phyloP scores from a whole-genome alignment of 2,888 invertebrate species.

The Pyrgus malvae region DNA sequence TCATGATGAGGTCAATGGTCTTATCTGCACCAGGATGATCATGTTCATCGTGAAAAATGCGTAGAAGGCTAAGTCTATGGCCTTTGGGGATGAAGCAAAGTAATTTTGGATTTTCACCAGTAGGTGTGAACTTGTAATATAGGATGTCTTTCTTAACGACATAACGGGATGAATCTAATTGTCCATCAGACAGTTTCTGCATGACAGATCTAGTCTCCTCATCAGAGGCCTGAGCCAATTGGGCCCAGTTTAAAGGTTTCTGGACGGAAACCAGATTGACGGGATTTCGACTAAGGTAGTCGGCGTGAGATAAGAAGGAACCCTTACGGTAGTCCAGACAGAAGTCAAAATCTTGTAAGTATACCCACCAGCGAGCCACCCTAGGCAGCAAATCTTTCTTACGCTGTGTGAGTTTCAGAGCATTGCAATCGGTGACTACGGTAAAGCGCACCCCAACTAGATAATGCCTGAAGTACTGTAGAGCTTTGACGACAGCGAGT shows the following conservation, averaged over 20 bases:
- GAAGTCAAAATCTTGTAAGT: constrained; percentile 36
- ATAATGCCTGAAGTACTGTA: constrained; percentile 39
- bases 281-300: background rate
- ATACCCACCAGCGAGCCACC: constrained; percentile 41
- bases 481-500: constrained; percentile 31
- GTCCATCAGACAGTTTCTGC: too few relatives aligned
- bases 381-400: constrained; percentile 39
- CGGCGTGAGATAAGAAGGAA: background rate
- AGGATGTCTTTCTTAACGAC: too few relatives aligned
- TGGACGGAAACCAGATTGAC: background rate
- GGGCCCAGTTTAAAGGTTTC: background rate
- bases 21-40: too few relatives aligned
- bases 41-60: too few relatives aligned
- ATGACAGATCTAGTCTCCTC: background rate
- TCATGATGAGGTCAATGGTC: too few relatives aligned
- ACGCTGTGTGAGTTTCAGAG: constrained; percentile 37
- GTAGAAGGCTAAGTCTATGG: too few relatives aligned
- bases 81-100: too few relatives aligned
- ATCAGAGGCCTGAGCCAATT: background rate
- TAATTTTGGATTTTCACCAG: too few relatives aligned
- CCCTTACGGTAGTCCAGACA: background rate
- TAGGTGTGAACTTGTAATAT: too few relatives aligned
- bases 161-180: too few relatives aligned
- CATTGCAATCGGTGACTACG: constrained; percentile 38
- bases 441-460: constrained; percentile 31